phyloP scores from a whole-genome alignment of 2,888 invertebrate species.

The Taenaris catops region DNA sequence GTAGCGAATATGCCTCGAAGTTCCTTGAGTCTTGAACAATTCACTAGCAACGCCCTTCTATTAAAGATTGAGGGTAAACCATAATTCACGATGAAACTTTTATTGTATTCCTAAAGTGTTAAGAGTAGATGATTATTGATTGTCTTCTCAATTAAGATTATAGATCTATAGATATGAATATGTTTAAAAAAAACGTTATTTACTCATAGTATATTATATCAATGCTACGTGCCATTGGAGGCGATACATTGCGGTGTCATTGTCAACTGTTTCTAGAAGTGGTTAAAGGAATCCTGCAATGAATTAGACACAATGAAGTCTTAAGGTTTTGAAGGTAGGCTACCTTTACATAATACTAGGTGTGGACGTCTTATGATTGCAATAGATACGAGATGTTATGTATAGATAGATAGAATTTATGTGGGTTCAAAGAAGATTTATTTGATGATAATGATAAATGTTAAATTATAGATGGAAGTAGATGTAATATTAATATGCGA shows the following conservation, averaged over 20 bases:
- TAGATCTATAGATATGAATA: too few relatives aligned
- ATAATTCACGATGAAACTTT: too few relatives aligned
- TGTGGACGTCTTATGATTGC: constrained; percentile 59
- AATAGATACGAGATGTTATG: constrained; percentile 43
- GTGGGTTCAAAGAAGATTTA: constrained; percentile 59
- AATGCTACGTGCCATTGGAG: constrained; percentile 19
- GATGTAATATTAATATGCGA: constrained; percentile 28
- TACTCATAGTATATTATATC: background rate
- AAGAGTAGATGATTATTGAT: constrained; percentile 1
- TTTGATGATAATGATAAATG: constrained; percentile 37
- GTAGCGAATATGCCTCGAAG: constrained; percentile 15
- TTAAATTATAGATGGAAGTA: constrained; percentile 44
- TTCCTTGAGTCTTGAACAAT: too few relatives aligned
- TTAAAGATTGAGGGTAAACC: too few relatives aligned
- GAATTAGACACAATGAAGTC: constrained; percentile 30
- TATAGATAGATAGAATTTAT: constrained; percentile 65
- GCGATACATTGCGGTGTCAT: constrained; percentile 14
- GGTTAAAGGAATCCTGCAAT: constrained; percentile 22
- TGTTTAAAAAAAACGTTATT: background rate
- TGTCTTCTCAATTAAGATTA: too few relatives aligned
- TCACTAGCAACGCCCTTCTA: too few relatives aligned
- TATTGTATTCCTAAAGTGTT: background rate
- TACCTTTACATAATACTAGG: constrained; percentile 34
- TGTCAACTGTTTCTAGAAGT: constrained; percentile 8
- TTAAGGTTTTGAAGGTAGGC: constrained; percentile 23